Evolutionary conservation across 2,888 invertebrate genomes (phyloP).

Genomic region (Cyrtodaria siliqua): DNA sequence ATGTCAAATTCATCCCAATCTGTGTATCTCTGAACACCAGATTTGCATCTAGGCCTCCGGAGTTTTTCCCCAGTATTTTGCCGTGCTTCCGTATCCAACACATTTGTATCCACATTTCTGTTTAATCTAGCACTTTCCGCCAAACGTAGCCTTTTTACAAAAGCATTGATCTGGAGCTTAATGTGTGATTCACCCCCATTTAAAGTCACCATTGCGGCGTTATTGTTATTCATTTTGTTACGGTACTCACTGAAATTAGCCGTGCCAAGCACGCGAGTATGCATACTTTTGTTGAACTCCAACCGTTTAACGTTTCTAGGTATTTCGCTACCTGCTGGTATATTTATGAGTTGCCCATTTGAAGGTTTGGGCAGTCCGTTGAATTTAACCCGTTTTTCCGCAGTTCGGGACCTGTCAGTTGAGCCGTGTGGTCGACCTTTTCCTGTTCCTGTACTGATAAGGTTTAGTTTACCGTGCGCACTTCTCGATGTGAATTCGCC

Average conservation of each 20-base stretch:
- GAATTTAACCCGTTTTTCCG: slow-evolving; percentile 48
- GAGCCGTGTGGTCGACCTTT: slow-evolving; percentile 36
- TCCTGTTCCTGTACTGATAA: slow-evolving; percentile 52
- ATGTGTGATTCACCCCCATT: slow-evolving; percentile 43
- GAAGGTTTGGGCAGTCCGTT: slow-evolving; percentile 15
- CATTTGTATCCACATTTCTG: no score
- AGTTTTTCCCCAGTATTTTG: slow-evolving; percentile 9
- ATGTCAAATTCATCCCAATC: slow-evolving; percentile 51
- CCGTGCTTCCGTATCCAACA: no score
- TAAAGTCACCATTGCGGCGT: slow-evolving; percentile 13
- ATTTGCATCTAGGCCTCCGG: slow-evolving; percentile 21
- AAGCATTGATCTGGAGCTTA: slow-evolving; percentile 43
- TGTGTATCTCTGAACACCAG: slow-evolving; percentile 3
- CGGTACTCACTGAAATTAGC: no score
- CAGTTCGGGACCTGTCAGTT: slow-evolving; percentile 21
- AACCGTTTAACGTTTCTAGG: no score
- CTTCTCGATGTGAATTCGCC: slow-evolving; percentile 4
- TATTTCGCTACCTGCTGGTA: no score
- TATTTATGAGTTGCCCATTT: no score
- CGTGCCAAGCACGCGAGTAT: no score
- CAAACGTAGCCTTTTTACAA: slow-evolving; percentile 35
- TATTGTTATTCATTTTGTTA: background rate
- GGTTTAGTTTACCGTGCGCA: slow-evolving; percentile 15
- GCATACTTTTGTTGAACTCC: no score
- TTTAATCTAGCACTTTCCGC: slow-evolving; percentile 28